Percentiles rank a stretch among this genome's conserved stretches.
These are phyloP conservation scores for Conus canariensis DNA, from an alignment of 2,888 invertebrate genomes.

Conservation along the genomic window DNA sequence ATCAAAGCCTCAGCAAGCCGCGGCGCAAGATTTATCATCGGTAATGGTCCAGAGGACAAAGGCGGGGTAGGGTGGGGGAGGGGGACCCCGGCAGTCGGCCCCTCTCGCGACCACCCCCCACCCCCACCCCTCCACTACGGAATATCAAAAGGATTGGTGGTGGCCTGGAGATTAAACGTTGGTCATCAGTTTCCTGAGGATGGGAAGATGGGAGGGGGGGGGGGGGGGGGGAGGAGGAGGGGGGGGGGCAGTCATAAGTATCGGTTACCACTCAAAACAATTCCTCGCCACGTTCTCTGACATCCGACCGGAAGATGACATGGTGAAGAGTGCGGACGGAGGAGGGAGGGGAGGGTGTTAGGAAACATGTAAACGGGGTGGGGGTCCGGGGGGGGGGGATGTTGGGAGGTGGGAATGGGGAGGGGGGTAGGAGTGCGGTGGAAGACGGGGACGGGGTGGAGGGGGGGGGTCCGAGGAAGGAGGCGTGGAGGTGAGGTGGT, in stretches of 20 bases:
- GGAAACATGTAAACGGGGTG: not conserved
- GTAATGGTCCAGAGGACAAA: not conserved
- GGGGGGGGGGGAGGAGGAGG: no score
- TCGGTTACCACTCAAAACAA: conserved; percentile 38
- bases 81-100: no score
- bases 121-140: not conserved
- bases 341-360: not conserved
- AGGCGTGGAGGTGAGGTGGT: no score
- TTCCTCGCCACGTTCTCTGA: conserved; percentile 9
- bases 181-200: not conserved
- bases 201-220: not conserved
- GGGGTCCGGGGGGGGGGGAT: not conserved
- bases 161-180: conserved; percentile 18
- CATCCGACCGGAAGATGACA: conserved; percentile 8
- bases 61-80: not conserved
- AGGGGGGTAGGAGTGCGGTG: no score
- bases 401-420: no score
- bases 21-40: conserved; percentile 11
- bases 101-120: not conserved
- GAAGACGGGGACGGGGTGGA: no score
- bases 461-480: no score
- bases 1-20: conserved; percentile 15
- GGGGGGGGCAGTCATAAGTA: not conserved
- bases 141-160: conserved; percentile 18
- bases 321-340: not conserved